A percentile compares a stretch with the other conserved stretches of the same genome.
Conservation (phyloP, 2,797 vertebrate genomes). For the Anas bahamensis region DNA sequence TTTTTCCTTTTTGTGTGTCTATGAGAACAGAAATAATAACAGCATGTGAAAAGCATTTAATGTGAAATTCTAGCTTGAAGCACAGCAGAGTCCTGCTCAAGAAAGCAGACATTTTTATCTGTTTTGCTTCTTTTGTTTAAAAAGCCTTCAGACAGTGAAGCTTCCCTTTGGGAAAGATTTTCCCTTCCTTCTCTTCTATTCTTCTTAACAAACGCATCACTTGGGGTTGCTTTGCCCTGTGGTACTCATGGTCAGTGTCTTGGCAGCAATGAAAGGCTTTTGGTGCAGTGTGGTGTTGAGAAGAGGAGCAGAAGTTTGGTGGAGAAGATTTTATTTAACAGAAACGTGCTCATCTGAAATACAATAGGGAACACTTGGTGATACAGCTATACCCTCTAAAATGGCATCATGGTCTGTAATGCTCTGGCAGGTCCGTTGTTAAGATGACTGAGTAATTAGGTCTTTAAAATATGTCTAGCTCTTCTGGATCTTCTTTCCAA, state of each 20-base stretch:
- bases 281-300: not conserved
- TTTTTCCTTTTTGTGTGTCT: too few species aligned
- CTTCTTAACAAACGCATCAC: not conserved
- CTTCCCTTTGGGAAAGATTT: not conserved
- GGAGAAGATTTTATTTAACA: not conserved
- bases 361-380: not conserved
- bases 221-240: not conserved
- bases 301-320: not conserved
- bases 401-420: not conserved
- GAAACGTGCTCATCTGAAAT: not conserved
- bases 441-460: not conserved
- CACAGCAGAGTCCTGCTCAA: not conserved
- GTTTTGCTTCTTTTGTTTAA: not conserved
- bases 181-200: not conserved
- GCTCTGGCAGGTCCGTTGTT: not conserved
- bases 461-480: not conserved
- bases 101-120: not conserved
- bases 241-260: accelerated
- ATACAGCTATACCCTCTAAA: not conserved
- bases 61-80: not conserved
- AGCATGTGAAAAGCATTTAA: not conserved
- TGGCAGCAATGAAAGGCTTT: not conserved
- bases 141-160: not conserved
- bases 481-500: not conserved
- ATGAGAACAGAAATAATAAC: not conserved